Percentiles rank a stretch among this genome's conserved stretches.
Evolutionary conservation across 2,113 vertebrate species (phyloP).

Genomic region (Callipepla squamata): DNA sequence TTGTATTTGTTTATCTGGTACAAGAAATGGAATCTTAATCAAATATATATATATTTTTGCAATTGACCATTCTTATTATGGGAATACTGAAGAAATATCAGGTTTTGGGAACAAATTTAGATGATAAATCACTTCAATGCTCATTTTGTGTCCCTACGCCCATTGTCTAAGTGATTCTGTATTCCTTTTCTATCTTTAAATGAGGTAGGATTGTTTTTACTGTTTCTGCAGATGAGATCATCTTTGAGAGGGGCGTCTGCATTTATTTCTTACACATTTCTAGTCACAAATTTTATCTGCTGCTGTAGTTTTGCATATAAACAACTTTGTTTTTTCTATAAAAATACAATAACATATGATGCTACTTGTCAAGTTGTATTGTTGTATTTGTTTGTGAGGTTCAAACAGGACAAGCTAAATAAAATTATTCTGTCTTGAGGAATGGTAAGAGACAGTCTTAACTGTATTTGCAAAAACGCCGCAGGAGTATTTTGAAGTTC

Average conservation of each 20-base stretch:
- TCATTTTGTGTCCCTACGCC: neutral
- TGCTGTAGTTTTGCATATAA: slow-evolving; percentile 41
- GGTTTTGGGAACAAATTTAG: slow-evolving; percentile 14
- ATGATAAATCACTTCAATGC: slow-evolving; percentile 39
- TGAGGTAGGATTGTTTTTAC: slow-evolving; percentile 22
- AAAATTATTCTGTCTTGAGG: neutral
- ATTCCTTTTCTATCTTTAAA: slow-evolving; percentile 11
- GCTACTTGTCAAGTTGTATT: neutral
- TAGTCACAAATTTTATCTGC: slow-evolving; percentile 35
- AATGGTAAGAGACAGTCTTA: neutral
- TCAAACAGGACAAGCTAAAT: slow-evolving; percentile 13
- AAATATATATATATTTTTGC: neutral
- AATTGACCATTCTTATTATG: neutral
- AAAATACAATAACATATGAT: neutral
- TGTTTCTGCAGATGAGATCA: neutral
- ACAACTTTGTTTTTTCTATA: neutral
- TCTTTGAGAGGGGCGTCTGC: slow-evolving; percentile 26
- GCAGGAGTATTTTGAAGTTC: neutral
- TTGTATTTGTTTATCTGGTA: slow-evolving; percentile 5
- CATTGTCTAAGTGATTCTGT: slow-evolving; percentile 35
- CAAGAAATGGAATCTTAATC: neutral
- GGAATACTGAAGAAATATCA: neutral
- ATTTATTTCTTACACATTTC: slow-evolving; percentile 37
- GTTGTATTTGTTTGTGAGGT: neutral
- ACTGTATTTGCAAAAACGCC: neutral